A percentile compares a stretch with the other conserved stretches of the same genome.
Evolutionary conservation across 2,797 vertebrate genomes (phyloP).

Genomic region (Numenius phaeopus): DNA sequence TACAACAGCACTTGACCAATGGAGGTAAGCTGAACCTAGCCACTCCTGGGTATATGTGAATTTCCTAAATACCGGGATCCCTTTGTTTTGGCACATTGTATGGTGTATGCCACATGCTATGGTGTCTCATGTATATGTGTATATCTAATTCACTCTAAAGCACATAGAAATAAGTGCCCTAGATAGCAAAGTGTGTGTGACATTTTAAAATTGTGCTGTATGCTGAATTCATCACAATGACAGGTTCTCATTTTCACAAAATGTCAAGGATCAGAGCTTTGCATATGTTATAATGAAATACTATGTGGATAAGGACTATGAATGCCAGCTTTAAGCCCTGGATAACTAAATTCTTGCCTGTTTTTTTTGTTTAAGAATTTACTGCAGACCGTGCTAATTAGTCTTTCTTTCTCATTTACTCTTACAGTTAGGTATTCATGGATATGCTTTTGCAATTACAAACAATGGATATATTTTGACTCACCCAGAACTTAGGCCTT

Average conservation of each 20-base stretch:
- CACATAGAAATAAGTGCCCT: slow-evolving; percentile 5
- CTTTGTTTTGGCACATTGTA: background rate
- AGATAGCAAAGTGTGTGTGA: slow-evolving; percentile 47
- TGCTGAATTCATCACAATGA: slow-evolving; percentile 45
- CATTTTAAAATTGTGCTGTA: slow-evolving; percentile 76
- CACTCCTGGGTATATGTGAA: background rate
- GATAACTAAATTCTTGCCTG: slow-evolving; percentile 74
- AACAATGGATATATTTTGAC: slow-evolving; percentile 99
- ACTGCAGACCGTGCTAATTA: slow-evolving; percentile 60
- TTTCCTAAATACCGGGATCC: background rate
- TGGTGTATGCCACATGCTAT: background rate
- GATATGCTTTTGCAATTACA: slow-evolving; percentile 98
- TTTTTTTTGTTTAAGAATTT: slow-evolving; percentile 53
- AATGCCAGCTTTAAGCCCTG: slow-evolving; percentile 62
- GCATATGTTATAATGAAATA: slow-evolving; percentile 64
- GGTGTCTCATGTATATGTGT: background rate
- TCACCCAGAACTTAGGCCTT: slow-evolving; percentile 94
- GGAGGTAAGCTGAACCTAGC: background rate
- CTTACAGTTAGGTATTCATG: slow-evolving; percentile 95
- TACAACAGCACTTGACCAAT: background rate
- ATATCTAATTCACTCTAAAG: background rate
- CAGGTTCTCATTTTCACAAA: slow-evolving; percentile 65
- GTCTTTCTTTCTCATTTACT: slow-evolving; percentile 60
- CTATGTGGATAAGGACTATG: slow-evolving; percentile 46
- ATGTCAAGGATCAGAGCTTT: slow-evolving; percentile 65